Percentiles rank a stretch among this genome's conserved stretches.
Conservation (phyloP, 2,888 invertebrate species). For the Sceliomorpha sp. region DNA sequence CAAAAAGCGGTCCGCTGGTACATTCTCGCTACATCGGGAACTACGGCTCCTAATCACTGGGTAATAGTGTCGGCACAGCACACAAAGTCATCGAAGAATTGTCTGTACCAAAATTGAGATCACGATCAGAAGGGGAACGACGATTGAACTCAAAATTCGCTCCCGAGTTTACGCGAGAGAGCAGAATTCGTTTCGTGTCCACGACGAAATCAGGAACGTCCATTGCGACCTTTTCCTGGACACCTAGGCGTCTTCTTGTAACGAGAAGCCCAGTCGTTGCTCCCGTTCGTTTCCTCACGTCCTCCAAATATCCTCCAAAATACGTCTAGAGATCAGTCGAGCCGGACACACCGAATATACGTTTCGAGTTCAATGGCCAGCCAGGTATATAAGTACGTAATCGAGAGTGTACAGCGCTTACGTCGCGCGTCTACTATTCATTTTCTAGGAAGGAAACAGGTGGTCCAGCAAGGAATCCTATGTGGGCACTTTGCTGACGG, state of each 20-base stretch:
- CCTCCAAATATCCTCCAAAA: slow-evolving; percentile 65
- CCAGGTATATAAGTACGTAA: slow-evolving; percentile 79
- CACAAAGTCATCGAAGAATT: neutral
- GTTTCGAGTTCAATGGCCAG: slow-evolving; percentile 48
- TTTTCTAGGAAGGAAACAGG: slow-evolving; percentile 59
- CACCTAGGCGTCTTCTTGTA: slow-evolving; percentile 20
- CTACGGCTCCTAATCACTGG: slow-evolving; percentile 1
- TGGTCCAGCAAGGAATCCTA: slow-evolving; percentile 81
- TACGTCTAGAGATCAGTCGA: slow-evolving; percentile 78
- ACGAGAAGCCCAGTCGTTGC: slow-evolving; percentile 19
- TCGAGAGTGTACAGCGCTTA: slow-evolving; percentile 61
- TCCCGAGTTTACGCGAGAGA: slow-evolving; percentile 5
- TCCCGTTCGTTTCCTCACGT: slow-evolving; percentile 24
- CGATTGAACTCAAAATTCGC: slow-evolving; percentile 14
- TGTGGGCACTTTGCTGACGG: slow-evolving; percentile 89
- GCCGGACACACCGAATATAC: slow-evolving; percentile 60
- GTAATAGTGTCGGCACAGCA: slow-evolving; percentile 1
- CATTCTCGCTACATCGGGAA: slow-evolving; percentile 2
- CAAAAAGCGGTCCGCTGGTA: slow-evolving; percentile 3
- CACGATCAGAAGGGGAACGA: slow-evolving; percentile 28
- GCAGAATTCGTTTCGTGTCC: neutral
- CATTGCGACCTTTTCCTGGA: slow-evolving; percentile 20
- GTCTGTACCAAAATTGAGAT: slow-evolving; percentile 29
- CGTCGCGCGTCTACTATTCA: slow-evolving; percentile 53
- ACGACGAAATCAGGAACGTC: too few relatives aligned